phyloP scores from a whole-genome alignment of 2,888 invertebrate species.

The Elgonia sp. region DNA sequence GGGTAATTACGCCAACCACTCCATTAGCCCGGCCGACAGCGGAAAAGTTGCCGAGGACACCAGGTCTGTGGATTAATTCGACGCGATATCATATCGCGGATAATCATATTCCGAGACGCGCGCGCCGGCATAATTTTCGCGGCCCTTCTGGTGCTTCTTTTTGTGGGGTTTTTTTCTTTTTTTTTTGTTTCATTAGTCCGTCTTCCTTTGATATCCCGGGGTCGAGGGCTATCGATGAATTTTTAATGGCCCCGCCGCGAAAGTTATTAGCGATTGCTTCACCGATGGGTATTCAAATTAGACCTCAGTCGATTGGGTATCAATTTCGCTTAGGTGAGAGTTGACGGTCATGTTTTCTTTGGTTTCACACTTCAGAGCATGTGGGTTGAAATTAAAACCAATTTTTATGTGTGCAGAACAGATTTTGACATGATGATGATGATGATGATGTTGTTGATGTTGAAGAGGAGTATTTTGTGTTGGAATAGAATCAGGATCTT shows the following conservation, averaged over 20 bases:
- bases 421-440: too few relatives aligned
- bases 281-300: conserved; percentile 18
- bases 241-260: conserved; percentile 37
- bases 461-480: too few relatives aligned
- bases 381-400: background rate
- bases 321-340: background rate
- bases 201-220: conserved; percentile 35
- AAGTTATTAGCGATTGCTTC: conserved; percentile 20
- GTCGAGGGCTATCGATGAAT: conserved; percentile 45
- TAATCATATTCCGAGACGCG: conserved; percentile 60
- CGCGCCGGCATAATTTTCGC: conserved; percentile 56
- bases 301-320: conserved; percentile 15
- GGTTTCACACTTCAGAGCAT: background rate
- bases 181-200: background rate
- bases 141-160: background rate
- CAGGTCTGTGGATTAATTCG: conserved; percentile 43
- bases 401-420: background rate
- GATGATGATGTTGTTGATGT: too few relatives aligned
- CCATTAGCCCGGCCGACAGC: conserved; percentile 43
- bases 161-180: background rate
- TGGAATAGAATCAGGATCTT: too few relatives aligned
- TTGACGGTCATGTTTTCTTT: background rate
- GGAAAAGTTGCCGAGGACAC: conserved; percentile 38
- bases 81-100: conserved; percentile 56
- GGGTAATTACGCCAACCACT: conserved; percentile 54